Evolutionary conservation across 2,888 invertebrate species (phyloP).

Genomic region (Pedicia rivosa): DNA sequence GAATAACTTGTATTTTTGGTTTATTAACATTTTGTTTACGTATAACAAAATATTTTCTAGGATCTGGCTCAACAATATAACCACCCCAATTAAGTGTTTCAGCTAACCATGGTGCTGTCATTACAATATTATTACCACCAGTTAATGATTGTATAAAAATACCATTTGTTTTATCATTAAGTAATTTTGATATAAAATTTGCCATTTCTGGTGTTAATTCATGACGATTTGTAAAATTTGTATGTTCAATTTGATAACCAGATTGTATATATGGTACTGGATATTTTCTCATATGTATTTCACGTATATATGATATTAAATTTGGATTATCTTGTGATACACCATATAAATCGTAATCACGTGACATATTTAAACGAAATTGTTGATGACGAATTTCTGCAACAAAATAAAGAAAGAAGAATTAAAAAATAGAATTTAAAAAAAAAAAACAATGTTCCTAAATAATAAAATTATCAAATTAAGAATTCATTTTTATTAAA

Average conservation of each 20-base stretch:
- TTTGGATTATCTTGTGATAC: conserved; percentile 61
- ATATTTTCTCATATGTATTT: conserved; percentile 44
- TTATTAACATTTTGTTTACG: conserved; percentile 39
- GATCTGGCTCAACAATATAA: conserved; percentile 58
- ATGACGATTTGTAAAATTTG: conserved; percentile 21
- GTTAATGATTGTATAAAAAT: conserved; percentile 51
- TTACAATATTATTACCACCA: conserved; percentile 39
- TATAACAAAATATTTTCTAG: conserved; percentile 54
- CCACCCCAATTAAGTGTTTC: conserved; percentile 57
- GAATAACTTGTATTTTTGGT: conserved; percentile 44
- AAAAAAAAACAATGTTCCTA: background rate
- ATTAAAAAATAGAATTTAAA: background rate
- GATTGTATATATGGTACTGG: conserved; percentile 22
- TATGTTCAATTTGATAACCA: conserved; percentile 16
- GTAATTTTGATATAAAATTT: conserved; percentile 23
- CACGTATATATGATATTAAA: conserved; percentile 56
- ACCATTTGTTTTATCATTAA: conserved; percentile 38
- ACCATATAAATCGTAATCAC: conserved; percentile 55
- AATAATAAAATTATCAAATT: background rate
- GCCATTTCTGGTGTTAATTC: conserved; percentile 25
- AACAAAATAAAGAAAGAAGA: conserved; percentile 5
- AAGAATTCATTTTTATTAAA: no score
- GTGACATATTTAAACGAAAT: conserved; percentile 64
- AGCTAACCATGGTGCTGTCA: conserved; percentile 57
- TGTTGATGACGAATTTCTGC: conserved; percentile 56